These are phyloP conservation scores for Hypotaenidia okinawae DNA, from an alignment of 2,797 vertebrate genomes.

Conservation along the genomic window DNA sequence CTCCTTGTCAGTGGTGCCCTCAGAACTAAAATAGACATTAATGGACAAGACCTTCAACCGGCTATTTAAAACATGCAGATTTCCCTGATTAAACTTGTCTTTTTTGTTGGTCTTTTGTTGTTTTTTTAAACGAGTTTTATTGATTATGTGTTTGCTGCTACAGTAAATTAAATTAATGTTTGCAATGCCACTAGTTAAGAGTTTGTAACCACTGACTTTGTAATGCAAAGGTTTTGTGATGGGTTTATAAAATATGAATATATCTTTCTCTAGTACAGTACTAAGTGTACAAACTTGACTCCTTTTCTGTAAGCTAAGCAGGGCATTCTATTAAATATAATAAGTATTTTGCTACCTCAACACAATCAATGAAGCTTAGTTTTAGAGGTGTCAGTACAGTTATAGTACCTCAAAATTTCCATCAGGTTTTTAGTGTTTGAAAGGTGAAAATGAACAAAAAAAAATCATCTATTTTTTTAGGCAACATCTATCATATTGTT, in stretches of 20 bases:
- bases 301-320: not conserved
- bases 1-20: slow-evolving; percentile 54
- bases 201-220: not conserved
- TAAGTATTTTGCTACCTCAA: not conserved
- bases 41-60: slow-evolving; percentile 70
- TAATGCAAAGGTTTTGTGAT: not conserved
- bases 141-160: slow-evolving; percentile 13
- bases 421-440: not conserved
- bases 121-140: slow-evolving; percentile 42
- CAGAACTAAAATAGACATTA: slow-evolving; percentile 62
- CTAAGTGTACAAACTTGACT: not conserved
- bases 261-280: not conserved
- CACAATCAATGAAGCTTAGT: not conserved
- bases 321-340: not conserved
- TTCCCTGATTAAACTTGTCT: not conserved
- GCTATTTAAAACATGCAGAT: slow-evolving; percentile 47
- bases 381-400: not conserved
- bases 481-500: not conserved
- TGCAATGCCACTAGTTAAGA: not conserved
- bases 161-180: slow-evolving; percentile 22
- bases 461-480: not conserved
- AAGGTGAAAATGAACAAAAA: not conserved
- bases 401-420: not conserved
- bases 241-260: not conserved
- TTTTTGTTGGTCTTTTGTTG: not conserved